Base-by-base conservation (phyloP, 2,888 invertebrate genomes). In the Resseliella maxima region DNA sequence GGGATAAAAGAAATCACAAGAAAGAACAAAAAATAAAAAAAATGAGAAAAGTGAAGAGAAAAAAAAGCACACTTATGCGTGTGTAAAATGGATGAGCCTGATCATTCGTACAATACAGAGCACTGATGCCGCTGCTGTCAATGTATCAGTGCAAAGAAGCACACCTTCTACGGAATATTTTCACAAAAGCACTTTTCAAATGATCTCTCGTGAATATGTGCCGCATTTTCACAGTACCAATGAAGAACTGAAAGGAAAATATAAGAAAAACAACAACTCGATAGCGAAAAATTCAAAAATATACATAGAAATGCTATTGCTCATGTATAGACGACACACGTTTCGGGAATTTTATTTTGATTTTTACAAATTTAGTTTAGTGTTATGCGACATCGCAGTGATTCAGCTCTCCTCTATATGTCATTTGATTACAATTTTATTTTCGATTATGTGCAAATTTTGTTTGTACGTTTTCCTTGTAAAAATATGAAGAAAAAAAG, bases 341-440 rank as follows among this genome's bases (percentile, higher is more conserved):
- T 59, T 24, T 59, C 27, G 59, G 59, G 59, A 59, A 59, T 59
- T 59, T 59, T 59, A 59, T 72, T 72, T 72, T 72, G 72, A 72
- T 72, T 72, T 72, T 27, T 72, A 72, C 72, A 72, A 72, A 72
- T 72, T 72, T 72, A 72, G 72, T 72, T 72, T 72, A 72, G 72
- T 72, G 72, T 72, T 72, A 72, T 72, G 72, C 72, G 72, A 72
- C 72, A 72, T 72, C 72, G 72, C 72, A 72, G 31, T 72, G 31
- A 72, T 31, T 72, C 72, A 15, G 72, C 27, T 72, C 31, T 2
- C 31, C 72, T 72, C 31, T 72, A 31, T 72, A 72, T 72, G n/a
- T 72, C 31, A 12, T 72, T 72, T 12, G 6, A n/a, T 12, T 59
- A 6, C n/a, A 15, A 50, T 2, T 50, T 31, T n/a, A 72, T 72